These are phyloP conservation scores for Varanus komodoensis DNA, from an alignment of 2,113 vertebrate genomes.

Conservation along the genomic window DNA sequence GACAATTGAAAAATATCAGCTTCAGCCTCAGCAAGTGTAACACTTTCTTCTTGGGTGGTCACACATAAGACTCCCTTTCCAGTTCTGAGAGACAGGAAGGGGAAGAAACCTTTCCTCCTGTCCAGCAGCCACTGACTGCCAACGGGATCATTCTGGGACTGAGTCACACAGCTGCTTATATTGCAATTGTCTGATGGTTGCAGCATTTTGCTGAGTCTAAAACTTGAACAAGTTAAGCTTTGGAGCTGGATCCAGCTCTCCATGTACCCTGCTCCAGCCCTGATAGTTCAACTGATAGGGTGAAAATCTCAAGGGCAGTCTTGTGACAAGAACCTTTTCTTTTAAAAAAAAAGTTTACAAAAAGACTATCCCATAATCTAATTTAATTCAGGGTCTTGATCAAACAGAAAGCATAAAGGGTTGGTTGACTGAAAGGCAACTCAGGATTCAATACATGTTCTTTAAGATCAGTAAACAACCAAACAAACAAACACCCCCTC, in stretches of 20 bases:
- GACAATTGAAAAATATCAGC: background rate
- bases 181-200: background rate
- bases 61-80: background rate
- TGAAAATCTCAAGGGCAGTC: background rate
- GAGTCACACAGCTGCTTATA: conserved; percentile 17
- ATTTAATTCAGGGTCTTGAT: background rate
- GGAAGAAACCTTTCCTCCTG: background rate
- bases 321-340: background rate
- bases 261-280: background rate
- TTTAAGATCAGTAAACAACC: background rate
- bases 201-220: background rate
- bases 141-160: conserved; percentile 5
- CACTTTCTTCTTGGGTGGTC: conserved; percentile 1
- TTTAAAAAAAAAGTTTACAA: no score
- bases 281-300: background rate
- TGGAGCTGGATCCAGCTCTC: background rate
- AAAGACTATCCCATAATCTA: background rate
- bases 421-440: conserved; percentile 7
- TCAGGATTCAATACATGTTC: background rate
- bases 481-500: background rate
- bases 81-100: conserved; percentile 12
- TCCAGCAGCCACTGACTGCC: background rate
- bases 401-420: conserved; percentile 1
- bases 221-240: background rate
- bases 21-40: background rate